Evolutionary conservation across 2,797 vertebrate species (phyloP), one percentile per base, ranked within the genome.

Genomic region (Betta splendens): DNA sequence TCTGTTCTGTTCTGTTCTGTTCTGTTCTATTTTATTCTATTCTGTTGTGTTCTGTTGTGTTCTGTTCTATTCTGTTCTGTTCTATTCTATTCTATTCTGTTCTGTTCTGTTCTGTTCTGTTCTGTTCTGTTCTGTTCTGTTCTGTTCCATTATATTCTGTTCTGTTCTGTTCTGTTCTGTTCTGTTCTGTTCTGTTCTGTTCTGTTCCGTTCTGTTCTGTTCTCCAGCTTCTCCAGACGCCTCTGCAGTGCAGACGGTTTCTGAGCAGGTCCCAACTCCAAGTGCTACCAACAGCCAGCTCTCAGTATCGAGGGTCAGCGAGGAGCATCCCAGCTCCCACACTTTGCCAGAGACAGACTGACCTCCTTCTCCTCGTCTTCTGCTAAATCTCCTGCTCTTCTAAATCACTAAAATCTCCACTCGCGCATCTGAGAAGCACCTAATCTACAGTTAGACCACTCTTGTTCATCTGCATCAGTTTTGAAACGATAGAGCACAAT

Each of bases 251-350:
- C 90, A 87, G 42, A 90, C 93, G 22, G 89, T 95, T 56, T 95
- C 93, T 72, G 94, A 92, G 65, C 93, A 93, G 45, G 81, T 93
- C 26, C 92, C 92, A 71, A 65, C 83, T 70, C 79, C 87, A 37
- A 82, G 89, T 46, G 62, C 56, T 39, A 76, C 59, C 72, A 77
- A 71, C 69, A 87, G 71, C 79, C 89, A 89, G 39, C 85, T 89
- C 49, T 92, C 93, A 20, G 80, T 87, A 26, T 79, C 90, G 47
- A 90, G 88, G 44, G 91, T 92, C 87, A 93, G 91, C 75, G 94
- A 95, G 10, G 92, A 95, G 68, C 84, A 79, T 11, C 15, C 76
- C 39, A 78, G 79, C 57, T 88, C 84, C 11, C 64, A 73, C 32
- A 32, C 62, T 73, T 83, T 85, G 61, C 81, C 86, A 15, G 77